phyloP scores from a whole-genome alignment of 1,140 invertebrate species.

The Spodoptera frugiperda region DNA sequence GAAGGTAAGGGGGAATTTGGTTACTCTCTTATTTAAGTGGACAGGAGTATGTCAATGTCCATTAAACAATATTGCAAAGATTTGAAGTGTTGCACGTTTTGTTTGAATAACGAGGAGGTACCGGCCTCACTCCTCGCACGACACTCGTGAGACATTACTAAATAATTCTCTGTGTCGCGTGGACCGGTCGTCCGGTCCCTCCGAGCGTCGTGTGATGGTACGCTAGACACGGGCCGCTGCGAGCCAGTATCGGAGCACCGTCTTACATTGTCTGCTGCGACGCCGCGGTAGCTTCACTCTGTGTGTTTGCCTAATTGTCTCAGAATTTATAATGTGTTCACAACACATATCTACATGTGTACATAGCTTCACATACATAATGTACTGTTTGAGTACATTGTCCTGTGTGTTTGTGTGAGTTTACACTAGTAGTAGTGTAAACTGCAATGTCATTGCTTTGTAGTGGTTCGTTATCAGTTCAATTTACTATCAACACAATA shows the following conservation, averaged over 20 bases:
- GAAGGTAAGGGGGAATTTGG: no score
- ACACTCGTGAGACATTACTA: slow-evolving; percentile 50
- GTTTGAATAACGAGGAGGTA: neutral
- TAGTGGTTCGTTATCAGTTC: neutral
- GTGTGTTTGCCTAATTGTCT: slow-evolving; percentile 27
- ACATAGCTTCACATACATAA: neutral
- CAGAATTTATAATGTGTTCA: neutral
- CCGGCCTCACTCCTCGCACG: neutral
- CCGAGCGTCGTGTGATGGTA: slow-evolving; percentile 26
- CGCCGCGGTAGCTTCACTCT: neutral
- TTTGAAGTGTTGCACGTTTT: no score
- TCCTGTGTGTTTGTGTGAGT: no score
- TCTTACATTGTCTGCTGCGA: no score
- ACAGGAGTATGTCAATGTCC: no score
- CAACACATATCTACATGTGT: neutral
- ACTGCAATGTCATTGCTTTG: no score
- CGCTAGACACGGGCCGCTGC: no score
- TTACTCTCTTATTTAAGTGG: no score
- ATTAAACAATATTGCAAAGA: no score
- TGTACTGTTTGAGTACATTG: no score
- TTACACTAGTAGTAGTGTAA: no score
- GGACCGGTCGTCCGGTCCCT: neutral
- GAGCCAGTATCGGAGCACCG: no score
- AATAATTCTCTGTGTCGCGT: slow-evolving; percentile 65
- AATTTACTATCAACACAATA: neutral